Evolutionary conservation across 2,888 invertebrate species (phyloP).

Genomic region (Nesidiocoris tenuis): DNA sequence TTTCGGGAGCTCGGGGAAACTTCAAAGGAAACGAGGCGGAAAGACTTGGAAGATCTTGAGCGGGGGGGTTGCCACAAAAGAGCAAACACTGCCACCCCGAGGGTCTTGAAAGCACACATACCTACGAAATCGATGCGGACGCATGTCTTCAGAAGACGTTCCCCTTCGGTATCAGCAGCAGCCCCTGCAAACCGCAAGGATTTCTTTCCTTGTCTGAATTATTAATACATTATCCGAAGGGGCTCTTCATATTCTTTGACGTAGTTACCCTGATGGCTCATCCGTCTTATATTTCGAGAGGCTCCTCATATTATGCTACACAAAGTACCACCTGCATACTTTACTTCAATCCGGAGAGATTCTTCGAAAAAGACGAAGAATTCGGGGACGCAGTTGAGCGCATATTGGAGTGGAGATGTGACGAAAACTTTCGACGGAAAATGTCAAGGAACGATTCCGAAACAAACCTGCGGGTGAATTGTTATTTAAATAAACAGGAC

Average conservation of each 20-base stretch:
- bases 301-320: too few relatives aligned
- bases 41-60: not conserved
- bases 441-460: too few relatives aligned
- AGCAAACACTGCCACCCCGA: constrained; percentile 6
- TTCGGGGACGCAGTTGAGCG: too few relatives aligned
- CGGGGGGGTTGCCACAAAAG: constrained; percentile 7
- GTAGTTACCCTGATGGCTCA: too few relatives aligned
- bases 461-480: too few relatives aligned
- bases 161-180: not conserved
- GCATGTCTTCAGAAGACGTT: not conserved
- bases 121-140: constrained; percentile 7
- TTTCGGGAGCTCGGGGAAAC: not conserved
- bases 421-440: too few relatives aligned
- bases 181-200: not conserved
- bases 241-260: not conserved
- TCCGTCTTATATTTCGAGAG: too few relatives aligned
- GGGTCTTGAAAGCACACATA: not conserved
- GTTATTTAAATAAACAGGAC: too few relatives aligned
- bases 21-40: constrained; percentile 16
- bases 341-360: too few relatives aligned
- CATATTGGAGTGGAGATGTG: too few relatives aligned
- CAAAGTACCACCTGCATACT: too few relatives aligned
- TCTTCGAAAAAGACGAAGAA: too few relatives aligned
- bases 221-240: not conserved
- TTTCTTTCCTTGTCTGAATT: not conserved